These are phyloP conservation scores for Poecilia wingei DNA, from an alignment of 2,797 vertebrate species.

Conservation along the genomic window DNA sequence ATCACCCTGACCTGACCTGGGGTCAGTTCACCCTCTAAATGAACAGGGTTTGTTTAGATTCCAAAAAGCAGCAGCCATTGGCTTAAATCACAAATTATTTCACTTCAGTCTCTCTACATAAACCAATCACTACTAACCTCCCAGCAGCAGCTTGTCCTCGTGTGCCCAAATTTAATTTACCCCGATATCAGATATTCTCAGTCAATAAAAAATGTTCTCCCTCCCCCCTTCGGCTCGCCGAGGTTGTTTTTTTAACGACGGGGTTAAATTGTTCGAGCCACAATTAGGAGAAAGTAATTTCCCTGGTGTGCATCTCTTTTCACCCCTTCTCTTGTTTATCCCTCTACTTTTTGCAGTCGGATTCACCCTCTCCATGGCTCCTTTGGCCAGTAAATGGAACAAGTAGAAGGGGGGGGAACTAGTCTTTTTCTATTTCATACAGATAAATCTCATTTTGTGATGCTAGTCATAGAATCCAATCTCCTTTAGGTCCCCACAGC, in stretches of 20 bases:
- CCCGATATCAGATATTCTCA: slow-evolving; percentile 52
- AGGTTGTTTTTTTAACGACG: slow-evolving; percentile 64
- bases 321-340: slow-evolving; percentile 24
- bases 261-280: slow-evolving; percentile 67
- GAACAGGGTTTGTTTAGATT: slow-evolving; percentile 12
- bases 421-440: slow-evolving; percentile 52
- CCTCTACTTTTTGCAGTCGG: slow-evolving; percentile 28
- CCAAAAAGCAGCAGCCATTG: slow-evolving; percentile 16
- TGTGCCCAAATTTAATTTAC: slow-evolving; percentile 62
- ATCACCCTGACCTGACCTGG: slow-evolving; percentile 52
- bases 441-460: slow-evolving; percentile 62
- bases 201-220: slow-evolving; percentile 61
- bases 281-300: slow-evolving; percentile 73
- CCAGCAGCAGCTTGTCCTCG: slow-evolving; percentile 39
- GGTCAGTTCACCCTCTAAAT: slow-evolving; percentile 34
- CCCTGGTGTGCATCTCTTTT: slow-evolving; percentile 49
- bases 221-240: slow-evolving; percentile 42
- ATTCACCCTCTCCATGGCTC: slow-evolving; percentile 32
- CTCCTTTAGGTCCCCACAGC: slow-evolving; percentile 39
- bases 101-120: slow-evolving; percentile 29
- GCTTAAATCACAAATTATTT: slow-evolving; percentile 47
- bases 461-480: slow-evolving; percentile 55
- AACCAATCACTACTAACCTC: slow-evolving; percentile 43
- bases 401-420: slow-evolving; percentile 35
- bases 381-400: slow-evolving; percentile 20